These are phyloP conservation scores for Platanista minor DNA, from an alignment of 2,113 vertebrate species.

Conservation along the genomic window DNA sequence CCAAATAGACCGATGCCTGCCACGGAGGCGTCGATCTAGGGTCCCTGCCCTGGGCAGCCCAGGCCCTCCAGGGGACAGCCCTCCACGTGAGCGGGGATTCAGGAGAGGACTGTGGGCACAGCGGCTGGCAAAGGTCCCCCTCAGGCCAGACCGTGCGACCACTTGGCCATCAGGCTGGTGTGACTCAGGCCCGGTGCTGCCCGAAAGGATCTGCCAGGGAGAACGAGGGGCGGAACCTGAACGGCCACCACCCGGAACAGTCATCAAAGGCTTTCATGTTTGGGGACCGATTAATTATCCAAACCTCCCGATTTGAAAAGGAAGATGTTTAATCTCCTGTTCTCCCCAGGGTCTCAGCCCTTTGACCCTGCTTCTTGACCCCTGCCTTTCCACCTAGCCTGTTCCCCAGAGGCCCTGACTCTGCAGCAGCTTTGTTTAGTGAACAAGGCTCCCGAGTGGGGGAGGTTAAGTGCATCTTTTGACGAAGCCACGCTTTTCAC, in stretches of 20 bases:
- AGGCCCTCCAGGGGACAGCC: background rate
- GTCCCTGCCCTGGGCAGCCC: background rate
- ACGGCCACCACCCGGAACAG: background rate
- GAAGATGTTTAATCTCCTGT: constrained; percentile 78
- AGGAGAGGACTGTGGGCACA: background rate
- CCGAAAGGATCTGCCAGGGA: background rate
- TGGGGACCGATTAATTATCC: constrained; percentile 79
- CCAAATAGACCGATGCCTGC: fast-evolving
- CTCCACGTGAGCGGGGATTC: background rate
- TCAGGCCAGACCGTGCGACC: background rate
- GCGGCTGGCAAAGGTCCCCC: background rate
- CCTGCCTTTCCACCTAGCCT: constrained; percentile 30
- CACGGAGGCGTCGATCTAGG: fast-evolving
- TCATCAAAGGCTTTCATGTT: constrained; percentile 55
- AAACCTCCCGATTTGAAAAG: constrained; percentile 75
- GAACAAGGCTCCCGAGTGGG: constrained; percentile 1
- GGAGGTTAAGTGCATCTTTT: background rate
- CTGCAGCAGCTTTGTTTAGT: constrained; percentile 20
- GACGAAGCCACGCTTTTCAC: background rate
- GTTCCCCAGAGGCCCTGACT: constrained; percentile 35
- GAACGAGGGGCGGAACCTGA: background rate
- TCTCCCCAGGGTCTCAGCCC: constrained; percentile 64
- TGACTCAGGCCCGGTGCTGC: background rate
- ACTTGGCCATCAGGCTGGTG: fast-evolving
- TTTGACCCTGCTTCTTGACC: constrained; percentile 74